Evolutionary conservation across 2,113 vertebrate species (phyloP).

Genomic region (Cyprinodon tularosa): DNA sequence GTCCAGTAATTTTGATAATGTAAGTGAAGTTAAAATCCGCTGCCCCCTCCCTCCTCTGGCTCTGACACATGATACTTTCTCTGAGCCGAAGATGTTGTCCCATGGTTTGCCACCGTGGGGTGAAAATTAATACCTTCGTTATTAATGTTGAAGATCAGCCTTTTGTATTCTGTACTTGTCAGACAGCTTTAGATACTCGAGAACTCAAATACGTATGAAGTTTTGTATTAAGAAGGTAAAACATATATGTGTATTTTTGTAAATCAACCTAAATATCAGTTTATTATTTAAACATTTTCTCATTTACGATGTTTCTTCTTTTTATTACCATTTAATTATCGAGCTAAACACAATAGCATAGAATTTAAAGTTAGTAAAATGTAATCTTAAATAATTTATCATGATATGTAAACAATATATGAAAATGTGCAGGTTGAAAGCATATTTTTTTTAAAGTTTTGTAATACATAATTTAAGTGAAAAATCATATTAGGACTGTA

Average conservation of each 20-base stretch:
- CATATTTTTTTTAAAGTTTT: not conserved
- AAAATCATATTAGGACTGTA: not conserved
- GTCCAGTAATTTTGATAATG: not conserved
- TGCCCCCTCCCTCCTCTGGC: constrained; percentile 10
- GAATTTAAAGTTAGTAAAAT: too few species aligned
- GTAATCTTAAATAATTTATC: not conserved
- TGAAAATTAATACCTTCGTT: not conserved
- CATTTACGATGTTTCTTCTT: not conserved
- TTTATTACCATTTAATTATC: not conserved
- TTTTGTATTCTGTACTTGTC: not conserved
- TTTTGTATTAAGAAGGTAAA: not conserved
- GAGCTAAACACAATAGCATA: not conserved
- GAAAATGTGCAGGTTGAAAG: not conserved
- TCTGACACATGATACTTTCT: constrained; percentile 20
- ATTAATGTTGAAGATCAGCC: not conserved
- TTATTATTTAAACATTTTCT: not conserved
- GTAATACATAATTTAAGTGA: not conserved
- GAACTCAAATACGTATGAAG: not conserved
- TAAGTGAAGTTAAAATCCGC: constrained; percentile 1
- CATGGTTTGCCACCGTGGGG: not conserved
- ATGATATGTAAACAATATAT: not conserved
- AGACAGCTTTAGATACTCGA: not conserved
- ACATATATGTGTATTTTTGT: too few species aligned
- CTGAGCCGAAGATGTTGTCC: not conserved
- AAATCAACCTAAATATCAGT: not conserved